Conservation (phyloP, 2,797 vertebrate genomes). For the Artibeus lituratus region DNA sequence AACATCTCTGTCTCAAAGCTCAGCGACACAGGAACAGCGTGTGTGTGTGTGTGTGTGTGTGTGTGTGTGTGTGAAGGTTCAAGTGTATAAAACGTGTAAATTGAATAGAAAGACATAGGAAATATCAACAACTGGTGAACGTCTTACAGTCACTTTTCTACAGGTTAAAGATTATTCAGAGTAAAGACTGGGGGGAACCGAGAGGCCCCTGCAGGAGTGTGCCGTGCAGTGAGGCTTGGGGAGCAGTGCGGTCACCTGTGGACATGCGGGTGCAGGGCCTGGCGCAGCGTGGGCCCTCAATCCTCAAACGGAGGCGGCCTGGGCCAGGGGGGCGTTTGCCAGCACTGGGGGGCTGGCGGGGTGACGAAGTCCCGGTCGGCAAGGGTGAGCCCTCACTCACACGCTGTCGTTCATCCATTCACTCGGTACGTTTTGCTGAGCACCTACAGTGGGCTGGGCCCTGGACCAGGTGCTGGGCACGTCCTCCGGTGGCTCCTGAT, state of each 20-base stretch:
- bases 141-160: neutral
- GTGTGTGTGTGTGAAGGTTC: too few species aligned
- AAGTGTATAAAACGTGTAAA: neutral
- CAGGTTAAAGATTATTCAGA: neutral
- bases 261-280: rapidly evolving
- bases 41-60: too few species aligned
- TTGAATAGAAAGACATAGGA: neutral
- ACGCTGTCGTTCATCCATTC: neutral
- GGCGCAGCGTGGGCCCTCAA: neutral
- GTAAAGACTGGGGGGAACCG: neutral
- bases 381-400: neutral
- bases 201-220: rapidly evolving
- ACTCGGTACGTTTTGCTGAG: neutral
- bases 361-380: rapidly evolving
- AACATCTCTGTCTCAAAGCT: neutral
- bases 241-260: rapidly evolving
- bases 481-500: neutral
- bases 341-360: neutral
- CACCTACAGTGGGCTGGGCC: neutral
- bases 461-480: neutral
- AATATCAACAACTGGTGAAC: neutral
- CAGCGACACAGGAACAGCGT: neutral
- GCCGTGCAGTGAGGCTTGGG: rapidly evolving
- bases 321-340: neutral
- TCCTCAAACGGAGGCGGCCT: neutral